These are phyloP conservation scores for Tupaia chinensis DNA, from an alignment of 2,113 vertebrate species.

Conservation along the genomic window DNA sequence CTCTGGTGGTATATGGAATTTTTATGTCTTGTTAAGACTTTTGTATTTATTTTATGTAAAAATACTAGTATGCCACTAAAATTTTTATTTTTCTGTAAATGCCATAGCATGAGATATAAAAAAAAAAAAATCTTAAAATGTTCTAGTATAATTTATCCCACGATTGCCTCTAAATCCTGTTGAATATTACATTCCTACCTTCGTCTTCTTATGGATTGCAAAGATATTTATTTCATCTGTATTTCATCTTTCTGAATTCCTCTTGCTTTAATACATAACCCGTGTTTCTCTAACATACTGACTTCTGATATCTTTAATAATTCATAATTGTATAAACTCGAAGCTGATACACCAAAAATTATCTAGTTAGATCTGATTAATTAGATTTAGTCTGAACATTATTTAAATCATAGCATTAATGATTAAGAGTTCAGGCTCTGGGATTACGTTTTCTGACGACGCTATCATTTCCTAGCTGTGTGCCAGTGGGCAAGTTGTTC, in stretches of 20 bases:
- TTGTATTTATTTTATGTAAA: constrained; percentile 75
- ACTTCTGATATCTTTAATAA: neutral
- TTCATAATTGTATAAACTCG: neutral
- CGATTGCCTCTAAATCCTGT: constrained; percentile 34
- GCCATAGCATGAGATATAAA: constrained; percentile 62
- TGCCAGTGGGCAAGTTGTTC: neutral
- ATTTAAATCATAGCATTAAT: neutral
- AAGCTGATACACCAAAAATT: neutral
- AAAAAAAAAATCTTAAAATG: constrained; percentile 56
- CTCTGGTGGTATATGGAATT: constrained; percentile 62
- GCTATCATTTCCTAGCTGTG: neutral
- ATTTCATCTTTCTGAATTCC: constrained; percentile 18
- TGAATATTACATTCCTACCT: neutral
- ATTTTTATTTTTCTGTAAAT: constrained; percentile 80
- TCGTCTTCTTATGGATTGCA: neutral
- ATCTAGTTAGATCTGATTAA: neutral
- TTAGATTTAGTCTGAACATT: neutral
- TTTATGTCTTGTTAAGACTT: constrained; percentile 74
- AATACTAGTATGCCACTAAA: constrained; percentile 72
- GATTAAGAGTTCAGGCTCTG: neutral
- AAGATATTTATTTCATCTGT: neutral
- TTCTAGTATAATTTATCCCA: constrained; percentile 42
- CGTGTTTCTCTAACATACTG: neutral
- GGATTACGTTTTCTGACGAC: neutral
- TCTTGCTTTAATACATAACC: neutral